Base-by-base conservation (phyloP, 1,140 invertebrate species). In the Ceratina calcarata region DNA sequence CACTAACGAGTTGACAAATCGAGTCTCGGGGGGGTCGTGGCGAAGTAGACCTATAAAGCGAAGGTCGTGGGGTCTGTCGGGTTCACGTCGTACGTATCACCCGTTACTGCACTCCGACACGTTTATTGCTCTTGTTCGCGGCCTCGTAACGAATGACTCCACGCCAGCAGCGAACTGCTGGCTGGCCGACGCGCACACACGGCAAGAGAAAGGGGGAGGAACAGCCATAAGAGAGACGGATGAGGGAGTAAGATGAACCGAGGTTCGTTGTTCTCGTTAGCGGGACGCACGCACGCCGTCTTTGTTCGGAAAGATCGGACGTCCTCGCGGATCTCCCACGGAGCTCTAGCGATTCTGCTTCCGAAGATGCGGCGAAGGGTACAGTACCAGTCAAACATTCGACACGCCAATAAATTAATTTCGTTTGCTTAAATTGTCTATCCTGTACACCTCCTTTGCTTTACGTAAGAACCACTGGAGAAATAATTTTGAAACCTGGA, bases 1-100 rank as follows among this genome's bases (percentile, higher is more conserved):
- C 87, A 91, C 91, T 93, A 93, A 92, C 92, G 91, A 92, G 91
- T 93, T 93, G 92, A 93, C 92, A 93, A 93, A 93, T 93, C 91
- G 91, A 84, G 90, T 93, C 92, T 92, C 92, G 83, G 82, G 92
- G 89, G 92, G 90, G 89, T 92, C 92, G 91, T 93, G 90, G 88
- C 88, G 83, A 88, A 91, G 88, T 87, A 92, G 90, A 92, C 91
- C 91, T 91, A 93, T 93, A 93, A 92, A 92, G 87, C 88, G 86
- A 91, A 91, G 91, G 88, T 91, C 90, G 90, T 89, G 83, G 80
- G 78, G 76, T 70, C 83, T 83, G 72, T 75, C 58, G 12, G 76
- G 77, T 72, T 76, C 85, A 81, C 84, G 84, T 87, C 84, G 83
- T 86, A 87, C 85, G 86, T 87, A 90, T 89, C 87, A 89, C 80